phyloP scores from a whole-genome alignment of 2,797 vertebrate genomes.

The Rhincodon typus region DNA sequence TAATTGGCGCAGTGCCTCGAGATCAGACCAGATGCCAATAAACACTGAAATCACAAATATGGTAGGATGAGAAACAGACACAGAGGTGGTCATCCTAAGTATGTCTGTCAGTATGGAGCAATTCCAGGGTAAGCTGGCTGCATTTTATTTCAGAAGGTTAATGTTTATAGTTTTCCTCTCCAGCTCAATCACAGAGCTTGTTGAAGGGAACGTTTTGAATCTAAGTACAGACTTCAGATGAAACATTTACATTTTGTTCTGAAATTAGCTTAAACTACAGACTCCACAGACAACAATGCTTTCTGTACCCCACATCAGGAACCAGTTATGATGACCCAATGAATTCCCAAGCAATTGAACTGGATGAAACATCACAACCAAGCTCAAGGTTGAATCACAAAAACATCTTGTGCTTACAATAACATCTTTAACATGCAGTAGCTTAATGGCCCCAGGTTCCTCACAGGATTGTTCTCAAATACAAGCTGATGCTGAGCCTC shows the following conservation, averaged over 20 bases:
- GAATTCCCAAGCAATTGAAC: background rate
- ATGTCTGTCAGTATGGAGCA: background rate
- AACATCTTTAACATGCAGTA: background rate
- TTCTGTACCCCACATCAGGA: background rate
- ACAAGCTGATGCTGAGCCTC: background rate
- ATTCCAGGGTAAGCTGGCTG: background rate
- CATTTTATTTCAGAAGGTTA: background rate
- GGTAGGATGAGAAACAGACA: background rate
- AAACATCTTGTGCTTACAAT: background rate
- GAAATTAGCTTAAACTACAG: background rate
- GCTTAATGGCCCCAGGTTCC: background rate
- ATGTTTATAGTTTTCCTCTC: background rate
- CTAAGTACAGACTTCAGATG: background rate
- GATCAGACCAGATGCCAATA: background rate
- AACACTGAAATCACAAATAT: background rate
- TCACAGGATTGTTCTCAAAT: background rate
- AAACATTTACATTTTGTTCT: background rate
- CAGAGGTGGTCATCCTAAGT: background rate
- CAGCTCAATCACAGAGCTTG: background rate
- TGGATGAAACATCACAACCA: background rate
- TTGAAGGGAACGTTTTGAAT: background rate
- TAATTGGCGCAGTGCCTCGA: background rate
- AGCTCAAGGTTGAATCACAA: background rate
- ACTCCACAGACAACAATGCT: background rate
- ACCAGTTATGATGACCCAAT: background rate